phyloP scores from a whole-genome alignment of 2,888 invertebrate species.

The Ecliptopera silaceata region DNA sequence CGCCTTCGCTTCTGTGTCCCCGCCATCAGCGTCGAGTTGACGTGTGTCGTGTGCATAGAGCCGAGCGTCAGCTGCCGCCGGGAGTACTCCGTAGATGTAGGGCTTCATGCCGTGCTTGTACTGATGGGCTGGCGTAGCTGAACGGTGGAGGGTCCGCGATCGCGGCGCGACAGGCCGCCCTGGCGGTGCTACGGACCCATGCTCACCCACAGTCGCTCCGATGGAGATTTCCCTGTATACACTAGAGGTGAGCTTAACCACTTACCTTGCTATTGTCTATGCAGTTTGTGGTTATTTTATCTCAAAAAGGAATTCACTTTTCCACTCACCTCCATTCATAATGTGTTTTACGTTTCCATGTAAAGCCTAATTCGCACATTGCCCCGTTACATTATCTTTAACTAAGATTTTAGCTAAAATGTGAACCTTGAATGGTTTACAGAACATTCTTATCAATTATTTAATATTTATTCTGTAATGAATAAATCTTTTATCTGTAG shows the following conservation, averaged over 20 bases:
- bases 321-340: not conserved
- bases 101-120: constrained; percentile 62
- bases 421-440: not conserved
- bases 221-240: constrained; percentile 93
- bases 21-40: constrained; percentile 67
- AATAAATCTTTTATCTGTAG: not conserved
- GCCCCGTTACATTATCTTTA: not conserved
- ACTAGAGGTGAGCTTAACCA: constrained; percentile 85
- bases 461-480: not conserved
- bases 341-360: not conserved
- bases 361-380: constrained; percentile 3
- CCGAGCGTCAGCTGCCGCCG: constrained; percentile 51
- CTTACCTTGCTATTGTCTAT: constrained; percentile 22
- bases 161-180: constrained; percentile 77
- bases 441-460: not conserved
- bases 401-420: not conserved
- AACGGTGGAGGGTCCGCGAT: constrained; percentile 81
- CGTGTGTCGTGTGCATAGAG: constrained; percentile 48
- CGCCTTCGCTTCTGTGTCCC: constrained; percentile 65
- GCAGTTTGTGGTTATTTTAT: constrained; percentile 18
- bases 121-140: constrained; percentile 72
- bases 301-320: not conserved
- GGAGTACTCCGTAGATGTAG: constrained; percentile 50
- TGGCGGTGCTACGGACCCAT: constrained; percentile 88
- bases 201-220: constrained; percentile 93